These are phyloP conservation scores for Cerceris ruficornis DNA, from an alignment of 2,888 invertebrate genomes.

Conservation along the genomic window DNA sequence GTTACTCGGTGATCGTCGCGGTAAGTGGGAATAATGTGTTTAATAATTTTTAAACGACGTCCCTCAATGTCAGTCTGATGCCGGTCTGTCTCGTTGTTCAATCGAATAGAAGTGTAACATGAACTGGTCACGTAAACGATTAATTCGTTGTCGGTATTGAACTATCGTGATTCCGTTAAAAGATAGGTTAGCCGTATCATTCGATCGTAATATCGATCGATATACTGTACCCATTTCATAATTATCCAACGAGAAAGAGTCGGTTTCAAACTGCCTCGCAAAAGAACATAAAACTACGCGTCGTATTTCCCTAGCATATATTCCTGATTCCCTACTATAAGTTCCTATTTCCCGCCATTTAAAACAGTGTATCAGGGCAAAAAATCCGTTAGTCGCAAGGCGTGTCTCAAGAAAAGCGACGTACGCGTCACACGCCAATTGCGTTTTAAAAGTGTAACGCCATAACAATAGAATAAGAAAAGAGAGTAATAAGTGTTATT, in stretches of 20 bases:
- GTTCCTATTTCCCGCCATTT: no score
- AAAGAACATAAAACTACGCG: no score
- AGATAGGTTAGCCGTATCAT: neutral
- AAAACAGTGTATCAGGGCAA: no score
- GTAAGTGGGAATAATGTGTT: slow-evolving; percentile 7
- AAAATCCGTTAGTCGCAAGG: no score
- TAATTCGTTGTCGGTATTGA: slow-evolving; percentile 2
- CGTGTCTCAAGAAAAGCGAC: no score
- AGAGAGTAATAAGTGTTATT: slow-evolving; percentile 11
- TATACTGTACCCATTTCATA: no score
- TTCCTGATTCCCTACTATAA: no score
- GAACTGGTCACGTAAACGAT: slow-evolving; percentile 14
- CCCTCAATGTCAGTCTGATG: slow-evolving; percentile 8
- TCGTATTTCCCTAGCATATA: no score
- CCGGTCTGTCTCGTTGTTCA: slow-evolving; percentile 26
- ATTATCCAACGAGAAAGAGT: no score
- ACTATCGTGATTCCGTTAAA: neutral
- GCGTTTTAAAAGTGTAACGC: neutral
- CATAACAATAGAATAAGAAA: neutral
- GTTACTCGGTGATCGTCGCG: neutral
- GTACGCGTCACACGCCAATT: neutral
- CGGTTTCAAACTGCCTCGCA: no score
- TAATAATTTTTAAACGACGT: slow-evolving; percentile 1
- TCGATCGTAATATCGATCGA: neutral
- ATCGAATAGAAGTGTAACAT: slow-evolving; percentile 31